These are phyloP conservation scores for Drosophila sechellia DNA, from an alignment of 1,140 invertebrate genomes.

Conservation along the genomic window DNA sequence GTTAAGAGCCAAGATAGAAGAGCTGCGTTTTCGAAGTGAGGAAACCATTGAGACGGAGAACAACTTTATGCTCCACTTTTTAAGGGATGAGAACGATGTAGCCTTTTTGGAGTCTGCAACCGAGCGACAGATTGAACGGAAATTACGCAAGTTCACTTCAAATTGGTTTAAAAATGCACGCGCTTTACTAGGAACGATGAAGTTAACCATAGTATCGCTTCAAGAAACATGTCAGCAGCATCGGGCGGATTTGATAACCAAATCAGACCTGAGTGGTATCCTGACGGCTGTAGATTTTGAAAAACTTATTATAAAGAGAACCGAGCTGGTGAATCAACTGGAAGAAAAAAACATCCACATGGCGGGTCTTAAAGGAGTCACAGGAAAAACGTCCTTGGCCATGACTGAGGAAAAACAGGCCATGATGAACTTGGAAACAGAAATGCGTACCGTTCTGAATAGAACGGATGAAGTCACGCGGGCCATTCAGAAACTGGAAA, in stretches of 20 bases:
- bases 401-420: slow-evolving; percentile 80
- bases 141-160: slow-evolving; percentile 74
- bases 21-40: slow-evolving; percentile 61
- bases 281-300: slow-evolving; percentile 85
- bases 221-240: slow-evolving; percentile 75
- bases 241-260: slow-evolving; percentile 72
- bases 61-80: slow-evolving; percentile 75
- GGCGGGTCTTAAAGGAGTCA: slow-evolving; percentile 82
- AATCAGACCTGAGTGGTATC: slow-evolving; percentile 83
- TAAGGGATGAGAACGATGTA: slow-evolving; percentile 66
- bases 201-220: slow-evolving; percentile 71
- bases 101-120: slow-evolving; percentile 65
- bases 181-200: slow-evolving; percentile 74
- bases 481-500: slow-evolving; percentile 67
- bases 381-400: slow-evolving; percentile 75
- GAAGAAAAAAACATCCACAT: slow-evolving; percentile 84
- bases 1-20: slow-evolving; percentile 74
- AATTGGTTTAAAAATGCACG: slow-evolving; percentile 80
- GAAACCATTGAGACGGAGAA: slow-evolving; percentile 77
- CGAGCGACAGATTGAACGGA: slow-evolving; percentile 74
- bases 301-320: slow-evolving; percentile 84
- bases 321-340: slow-evolving; percentile 77
- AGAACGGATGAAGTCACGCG: slow-evolving; percentile 66
- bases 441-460: slow-evolving; percentile 60
- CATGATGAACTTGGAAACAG: slow-evolving; percentile 73